phyloP scores from a whole-genome alignment of 2,113 vertebrate species.

The Stegastes partitus region DNA sequence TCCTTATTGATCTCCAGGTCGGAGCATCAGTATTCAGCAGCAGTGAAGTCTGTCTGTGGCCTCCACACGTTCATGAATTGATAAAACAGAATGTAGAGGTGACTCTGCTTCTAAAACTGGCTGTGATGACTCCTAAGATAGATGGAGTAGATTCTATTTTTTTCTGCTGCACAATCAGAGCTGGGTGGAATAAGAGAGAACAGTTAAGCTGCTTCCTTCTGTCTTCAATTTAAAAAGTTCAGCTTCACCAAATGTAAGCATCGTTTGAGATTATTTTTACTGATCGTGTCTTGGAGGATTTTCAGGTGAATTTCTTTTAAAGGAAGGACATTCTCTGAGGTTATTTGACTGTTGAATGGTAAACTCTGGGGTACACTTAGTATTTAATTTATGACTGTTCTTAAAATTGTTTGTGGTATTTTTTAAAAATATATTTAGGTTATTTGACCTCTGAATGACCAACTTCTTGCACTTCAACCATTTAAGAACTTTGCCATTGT shows the following conservation, averaged over 20 bases:
- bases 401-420: neutral
- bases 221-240: neutral
- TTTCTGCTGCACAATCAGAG: neutral
- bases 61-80: neutral
- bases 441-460: too few relatives aligned
- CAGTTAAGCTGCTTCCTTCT: neutral
- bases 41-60: constrained; percentile 3
- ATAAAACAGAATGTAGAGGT: constrained; percentile 22
- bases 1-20: constrained; percentile 41
- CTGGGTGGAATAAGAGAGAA: neutral
- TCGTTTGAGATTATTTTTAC: neutral
- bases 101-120: neutral
- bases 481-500: too few relatives aligned
- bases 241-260: neutral
- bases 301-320: constrained; percentile 3
- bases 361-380: neutral
- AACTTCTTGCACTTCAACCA: too few relatives aligned
- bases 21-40: constrained; percentile 34
- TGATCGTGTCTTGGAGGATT: neutral
- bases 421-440: too few relatives aligned
- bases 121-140: neutral
- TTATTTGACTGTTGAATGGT: neutral
- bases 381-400: neutral
- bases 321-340: neutral
- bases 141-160: neutral